Evolutionary conservation across 2,113 vertebrate genomes (phyloP).

Genomic region (Agapornis roseicollis): DNA sequence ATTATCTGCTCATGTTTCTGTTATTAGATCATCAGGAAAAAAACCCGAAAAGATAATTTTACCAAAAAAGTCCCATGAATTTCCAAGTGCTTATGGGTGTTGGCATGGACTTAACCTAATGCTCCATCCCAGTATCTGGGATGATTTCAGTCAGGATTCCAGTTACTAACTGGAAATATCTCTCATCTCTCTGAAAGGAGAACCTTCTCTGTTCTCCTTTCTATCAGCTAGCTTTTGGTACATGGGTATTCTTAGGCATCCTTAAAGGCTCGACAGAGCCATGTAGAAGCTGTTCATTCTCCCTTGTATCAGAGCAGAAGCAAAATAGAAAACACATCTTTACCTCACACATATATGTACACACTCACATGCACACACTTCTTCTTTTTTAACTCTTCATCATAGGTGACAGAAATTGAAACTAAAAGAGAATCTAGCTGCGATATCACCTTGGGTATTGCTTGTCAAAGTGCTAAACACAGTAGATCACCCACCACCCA

Average conservation of each 20-base stretch:
- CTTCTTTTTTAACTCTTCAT: fast-evolving
- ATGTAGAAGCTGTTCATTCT: fast-evolving
- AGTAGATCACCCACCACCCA: not conserved
- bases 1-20: not conserved
- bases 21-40: not conserved
- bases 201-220: not conserved
- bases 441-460: not conserved
- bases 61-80: not conserved
- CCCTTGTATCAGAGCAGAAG: not conserved
- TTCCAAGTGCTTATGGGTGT: not conserved
- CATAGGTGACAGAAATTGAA: not conserved
- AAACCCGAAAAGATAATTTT: not conserved
- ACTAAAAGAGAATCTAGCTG: not conserved
- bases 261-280: not conserved
- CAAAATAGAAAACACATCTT: not conserved
- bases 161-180: not conserved
- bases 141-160: too few relatives aligned
- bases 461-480: not conserved
- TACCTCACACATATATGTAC: fast-evolving
- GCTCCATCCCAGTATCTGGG: not conserved
- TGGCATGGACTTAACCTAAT: not conserved
- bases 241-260: not conserved
- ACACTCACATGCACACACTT: fast-evolving
- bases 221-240: not conserved
- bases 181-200: not conserved